Conservation (phyloP, 2,113 vertebrate species). For the Calidris pugnax region DNA sequence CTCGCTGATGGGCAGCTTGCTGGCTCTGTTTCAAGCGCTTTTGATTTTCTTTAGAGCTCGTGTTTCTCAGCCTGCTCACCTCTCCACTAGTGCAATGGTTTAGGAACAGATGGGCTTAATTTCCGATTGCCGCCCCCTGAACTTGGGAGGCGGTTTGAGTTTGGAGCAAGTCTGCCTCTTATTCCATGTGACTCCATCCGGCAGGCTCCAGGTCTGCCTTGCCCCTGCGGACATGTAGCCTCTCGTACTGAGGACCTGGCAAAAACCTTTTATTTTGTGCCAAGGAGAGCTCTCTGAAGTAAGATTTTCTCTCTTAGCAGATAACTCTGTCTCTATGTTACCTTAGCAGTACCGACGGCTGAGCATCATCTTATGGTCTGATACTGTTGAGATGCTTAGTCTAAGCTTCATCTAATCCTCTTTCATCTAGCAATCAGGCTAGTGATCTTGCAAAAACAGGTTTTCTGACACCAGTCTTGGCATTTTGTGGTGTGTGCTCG, state of each 20-base stretch:
- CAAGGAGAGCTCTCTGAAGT: not conserved
- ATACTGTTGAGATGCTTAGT: conserved; percentile 46
- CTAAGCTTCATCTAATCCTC: conserved; percentile 62
- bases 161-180: not conserved
- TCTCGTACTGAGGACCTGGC: not conserved
- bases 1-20: not conserved
- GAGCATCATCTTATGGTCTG: not conserved
- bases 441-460: not conserved
- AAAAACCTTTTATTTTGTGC: not conserved
- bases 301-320: not conserved
- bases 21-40: not conserved
- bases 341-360: not conserved
- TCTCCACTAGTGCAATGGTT: not conserved
- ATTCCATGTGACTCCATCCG: not conserved
- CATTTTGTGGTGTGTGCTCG: not conserved
- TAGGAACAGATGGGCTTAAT: conserved; percentile 58
- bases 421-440: conserved; percentile 15
- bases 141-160: not conserved
- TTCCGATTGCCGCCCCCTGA: conserved; percentile 15
- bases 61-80: not conserved
- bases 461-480: not conserved
- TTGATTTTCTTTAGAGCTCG: not conserved
- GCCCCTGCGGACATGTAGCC: fast-evolving
- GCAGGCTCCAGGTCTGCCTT: not conserved
- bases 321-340: not conserved